A percentile compares a stretch with the other conserved stretches of the same genome.
Conservation (phyloP, 2,888 invertebrate species). For the Caenorhabditis zanzibari region DNA sequence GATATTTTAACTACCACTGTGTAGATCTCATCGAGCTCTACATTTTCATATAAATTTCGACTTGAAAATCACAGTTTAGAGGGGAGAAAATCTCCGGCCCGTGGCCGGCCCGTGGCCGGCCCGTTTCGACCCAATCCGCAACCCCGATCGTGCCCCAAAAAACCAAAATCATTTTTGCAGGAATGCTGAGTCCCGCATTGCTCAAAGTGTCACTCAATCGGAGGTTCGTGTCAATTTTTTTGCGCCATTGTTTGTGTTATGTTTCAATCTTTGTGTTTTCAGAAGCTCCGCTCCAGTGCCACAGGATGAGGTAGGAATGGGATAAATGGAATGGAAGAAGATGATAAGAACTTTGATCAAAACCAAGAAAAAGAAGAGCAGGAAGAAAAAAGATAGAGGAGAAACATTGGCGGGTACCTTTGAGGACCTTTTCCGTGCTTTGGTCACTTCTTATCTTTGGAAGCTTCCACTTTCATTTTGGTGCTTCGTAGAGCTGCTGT, state of each 20-base stretch:
- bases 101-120: too few relatives aligned
- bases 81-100: too few relatives aligned
- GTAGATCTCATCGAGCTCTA: too few relatives aligned
- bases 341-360: conserved; percentile 46
- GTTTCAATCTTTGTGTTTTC: conserved; percentile 45
- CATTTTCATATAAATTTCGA: too few relatives aligned
- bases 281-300: conserved; percentile 60
- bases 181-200: conserved; percentile 68
- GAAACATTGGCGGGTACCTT: conserved; percentile 30
- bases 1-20: too few relatives aligned
- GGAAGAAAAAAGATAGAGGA: conserved; percentile 2
- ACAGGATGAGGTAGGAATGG: conserved; percentile 60
- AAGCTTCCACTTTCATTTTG: conserved; percentile 9
- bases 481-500: neutral
- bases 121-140: too few relatives aligned
- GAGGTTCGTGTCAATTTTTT: conserved; percentile 45
- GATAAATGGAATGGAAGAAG: conserved; percentile 4
- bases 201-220: conserved; percentile 68
- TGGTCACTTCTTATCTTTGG: conserved; percentile 37
- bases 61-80: too few relatives aligned
- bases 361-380: conserved; percentile 8
- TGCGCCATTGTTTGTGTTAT: conserved; percentile 33
- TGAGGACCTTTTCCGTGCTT: conserved; percentile 53
- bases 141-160: too few relatives aligned
- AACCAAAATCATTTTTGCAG: conserved; percentile 49